These are phyloP conservation scores for Labeo calbasu DNA, from an alignment of 2,797 vertebrate genomes.

Conservation along the genomic window DNA sequence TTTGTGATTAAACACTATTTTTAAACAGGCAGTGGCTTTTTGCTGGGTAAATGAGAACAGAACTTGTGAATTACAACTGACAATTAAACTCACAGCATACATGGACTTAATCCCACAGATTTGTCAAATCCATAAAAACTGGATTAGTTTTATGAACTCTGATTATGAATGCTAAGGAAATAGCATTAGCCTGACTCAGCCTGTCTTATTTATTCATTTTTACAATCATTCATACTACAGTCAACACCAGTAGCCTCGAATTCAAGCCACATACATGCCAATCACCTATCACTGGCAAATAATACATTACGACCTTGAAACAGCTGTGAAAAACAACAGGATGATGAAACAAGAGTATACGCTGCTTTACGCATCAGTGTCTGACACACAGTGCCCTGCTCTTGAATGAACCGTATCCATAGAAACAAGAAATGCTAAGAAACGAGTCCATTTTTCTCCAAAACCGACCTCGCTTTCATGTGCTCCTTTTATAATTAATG, in stretches of 20 bases:
- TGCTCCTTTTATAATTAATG: conserved; percentile 21
- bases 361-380: conserved; percentile 22
- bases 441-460: conserved; percentile 2
- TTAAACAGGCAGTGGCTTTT: conserved; percentile 40
- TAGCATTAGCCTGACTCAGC: conserved; percentile 14
- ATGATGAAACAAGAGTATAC: background rate
- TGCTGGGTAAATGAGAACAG: conserved; percentile 16
- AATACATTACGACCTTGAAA: background rate
- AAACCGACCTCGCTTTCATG: background rate
- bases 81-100: conserved; percentile 6
- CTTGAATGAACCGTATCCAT: conserved; percentile 55
- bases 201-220: background rate
- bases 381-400: conserved; percentile 20
- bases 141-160: conserved; percentile 18
- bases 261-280: background rate
- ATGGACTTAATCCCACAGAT: conserved; percentile 18
- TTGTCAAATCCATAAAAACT: conserved; percentile 25
- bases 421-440: conserved; percentile 53
- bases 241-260: background rate
- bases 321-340: conserved; percentile 2
- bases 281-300: background rate
- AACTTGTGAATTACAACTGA: background rate
- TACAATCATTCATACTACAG: conserved; percentile 6
- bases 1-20: conserved; percentile 44
- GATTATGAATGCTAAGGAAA: background rate